Percentiles rank a stretch among this genome's conserved stretches.
Evolutionary conservation across 37 sponge, comb jelly and placozoan genomes (phyloP).

Genomic region (Haliclona indistincta): DNA sequence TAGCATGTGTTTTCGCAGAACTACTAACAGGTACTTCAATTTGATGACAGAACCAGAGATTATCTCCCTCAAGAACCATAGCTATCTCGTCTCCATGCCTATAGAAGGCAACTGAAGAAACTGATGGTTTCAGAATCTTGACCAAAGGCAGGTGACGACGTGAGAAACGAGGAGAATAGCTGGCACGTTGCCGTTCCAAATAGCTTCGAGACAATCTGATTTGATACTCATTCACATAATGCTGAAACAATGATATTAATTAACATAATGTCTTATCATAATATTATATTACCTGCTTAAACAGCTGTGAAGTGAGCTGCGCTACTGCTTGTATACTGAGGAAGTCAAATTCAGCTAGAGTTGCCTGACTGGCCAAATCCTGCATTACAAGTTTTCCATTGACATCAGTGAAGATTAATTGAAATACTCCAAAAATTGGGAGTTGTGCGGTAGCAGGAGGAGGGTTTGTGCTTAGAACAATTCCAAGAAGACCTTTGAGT

Average conservation of each 20-base stretch:
- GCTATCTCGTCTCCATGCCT: slow-evolving; percentile 5
- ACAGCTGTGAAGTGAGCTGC: background rate
- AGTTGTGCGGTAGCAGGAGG: no score
- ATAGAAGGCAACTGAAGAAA: background rate
- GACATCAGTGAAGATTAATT: no score
- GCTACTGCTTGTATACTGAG: background rate
- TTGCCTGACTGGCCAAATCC: no score
- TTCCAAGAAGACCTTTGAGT: no score
- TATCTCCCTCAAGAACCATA: background rate
- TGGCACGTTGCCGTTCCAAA: slow-evolving; percentile 4
- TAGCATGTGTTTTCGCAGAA: background rate
- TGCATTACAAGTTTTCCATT: no score
- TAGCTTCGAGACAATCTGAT: background rate
- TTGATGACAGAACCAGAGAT: background rate
- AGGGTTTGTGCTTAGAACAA: no score
- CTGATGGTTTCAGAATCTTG: background rate
- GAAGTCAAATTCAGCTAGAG: background rate
- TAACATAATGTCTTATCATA: background rate
- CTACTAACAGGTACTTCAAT: background rate
- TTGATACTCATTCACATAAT: slow-evolving; percentile 7
- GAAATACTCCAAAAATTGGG: no score
- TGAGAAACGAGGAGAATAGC: background rate
- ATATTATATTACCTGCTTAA: slow-evolving; percentile 3
- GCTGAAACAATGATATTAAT: slow-evolving; percentile 1
- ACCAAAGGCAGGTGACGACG: no score